Evolutionary conservation across 2,797 vertebrate genomes (phyloP).

Genomic region (Oreortyx pictus): DNA sequence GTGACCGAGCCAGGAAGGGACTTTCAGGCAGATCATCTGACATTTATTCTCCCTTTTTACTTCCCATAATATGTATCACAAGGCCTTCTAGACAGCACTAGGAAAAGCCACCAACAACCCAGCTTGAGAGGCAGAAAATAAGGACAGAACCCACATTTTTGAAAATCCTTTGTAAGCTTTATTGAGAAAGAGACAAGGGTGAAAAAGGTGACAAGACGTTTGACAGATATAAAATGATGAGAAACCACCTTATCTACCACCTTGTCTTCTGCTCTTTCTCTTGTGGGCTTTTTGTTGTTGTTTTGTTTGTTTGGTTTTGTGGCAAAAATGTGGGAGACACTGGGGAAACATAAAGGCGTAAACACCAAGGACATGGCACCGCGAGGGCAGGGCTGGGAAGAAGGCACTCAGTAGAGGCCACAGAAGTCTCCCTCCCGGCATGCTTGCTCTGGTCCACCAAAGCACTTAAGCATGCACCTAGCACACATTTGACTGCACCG

Average conservation of each 20-base stretch:
- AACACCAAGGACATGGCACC: neutral
- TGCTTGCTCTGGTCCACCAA: slow-evolving; percentile 33
- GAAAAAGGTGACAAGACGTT: neutral
- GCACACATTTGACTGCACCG: slow-evolving; percentile 26
- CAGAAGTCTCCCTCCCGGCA: neutral
- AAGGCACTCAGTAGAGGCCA: slow-evolving; percentile 4
- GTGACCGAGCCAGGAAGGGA: neutral
- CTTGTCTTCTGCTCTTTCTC: neutral
- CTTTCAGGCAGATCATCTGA: neutral
- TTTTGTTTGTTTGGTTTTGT: neutral
- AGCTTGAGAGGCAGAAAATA: neutral
- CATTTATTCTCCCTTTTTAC: neutral
- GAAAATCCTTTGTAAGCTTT: slow-evolving; percentile 36
- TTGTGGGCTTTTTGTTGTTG: neutral
- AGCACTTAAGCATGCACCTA: slow-evolving; percentile 30
- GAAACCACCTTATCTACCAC: neutral
- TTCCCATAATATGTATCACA: neutral
- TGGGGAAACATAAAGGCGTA: neutral
- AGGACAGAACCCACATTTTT: slow-evolving; percentile 37
- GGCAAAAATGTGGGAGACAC: neutral
- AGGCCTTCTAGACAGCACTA: neutral
- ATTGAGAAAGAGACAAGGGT: slow-evolving; percentile 31
- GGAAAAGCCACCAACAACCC: slow-evolving; percentile 2
- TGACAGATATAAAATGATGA: slow-evolving; percentile 10
- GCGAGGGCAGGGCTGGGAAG: neutral